A percentile compares a stretch with the other conserved stretches of the same genome.
Evolutionary conservation across 2,113 vertebrate genomes (phyloP).

Genomic region (Rhea americana): DNA sequence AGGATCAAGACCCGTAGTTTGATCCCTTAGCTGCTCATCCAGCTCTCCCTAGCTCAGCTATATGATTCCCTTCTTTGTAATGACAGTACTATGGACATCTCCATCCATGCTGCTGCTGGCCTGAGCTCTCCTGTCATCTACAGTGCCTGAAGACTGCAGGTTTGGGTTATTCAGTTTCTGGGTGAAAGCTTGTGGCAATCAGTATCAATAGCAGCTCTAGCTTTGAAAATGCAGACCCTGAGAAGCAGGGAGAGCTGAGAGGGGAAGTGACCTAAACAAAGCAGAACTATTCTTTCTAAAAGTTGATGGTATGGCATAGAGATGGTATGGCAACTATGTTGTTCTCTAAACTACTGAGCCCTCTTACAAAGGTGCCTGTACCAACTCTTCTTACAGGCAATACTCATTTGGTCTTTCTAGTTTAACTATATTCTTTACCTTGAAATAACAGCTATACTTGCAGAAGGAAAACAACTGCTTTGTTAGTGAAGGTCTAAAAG

Average conservation of each 20-base stretch:
- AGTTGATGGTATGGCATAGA: neutral
- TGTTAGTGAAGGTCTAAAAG: neutral
- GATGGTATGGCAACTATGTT: neutral
- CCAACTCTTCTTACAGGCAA: neutral
- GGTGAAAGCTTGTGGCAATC: neutral
- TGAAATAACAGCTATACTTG: neutral
- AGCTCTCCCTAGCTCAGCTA: neutral
- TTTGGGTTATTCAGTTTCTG: neutral
- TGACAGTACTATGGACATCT: neutral
- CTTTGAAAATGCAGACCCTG: neutral
- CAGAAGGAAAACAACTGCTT: neutral
- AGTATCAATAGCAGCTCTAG: neutral
- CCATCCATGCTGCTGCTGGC: neutral
- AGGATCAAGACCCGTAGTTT: neutral
- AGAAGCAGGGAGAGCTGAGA: neutral
- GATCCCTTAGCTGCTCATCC: neutral
- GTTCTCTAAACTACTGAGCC: neutral
- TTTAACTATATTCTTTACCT: neutral
- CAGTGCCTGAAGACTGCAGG: fast-evolving
- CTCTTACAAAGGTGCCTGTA: neutral
- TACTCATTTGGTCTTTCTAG: neutral
- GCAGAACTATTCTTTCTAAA: neutral
- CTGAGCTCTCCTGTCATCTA: neutral
- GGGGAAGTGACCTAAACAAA: neutral
- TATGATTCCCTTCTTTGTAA: neutral